Conservation (phyloP, 2,888 invertebrate species). For the Lottia scabra region DNA sequence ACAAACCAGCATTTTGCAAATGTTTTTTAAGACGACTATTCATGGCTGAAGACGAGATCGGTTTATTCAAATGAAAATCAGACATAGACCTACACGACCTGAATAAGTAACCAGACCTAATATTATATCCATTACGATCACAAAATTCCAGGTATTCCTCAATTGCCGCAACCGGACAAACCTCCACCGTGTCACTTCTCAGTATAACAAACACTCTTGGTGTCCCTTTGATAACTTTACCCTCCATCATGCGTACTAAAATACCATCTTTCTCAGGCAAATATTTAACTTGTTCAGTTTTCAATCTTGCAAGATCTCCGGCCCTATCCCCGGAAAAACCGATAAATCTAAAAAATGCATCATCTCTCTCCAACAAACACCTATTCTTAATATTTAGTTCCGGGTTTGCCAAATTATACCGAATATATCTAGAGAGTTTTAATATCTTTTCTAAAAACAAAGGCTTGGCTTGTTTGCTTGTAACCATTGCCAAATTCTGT, state of each 20-base stretch:
- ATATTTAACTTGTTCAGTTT: background rate
- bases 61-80: background rate
- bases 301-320: conserved; percentile 16
- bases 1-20: background rate
- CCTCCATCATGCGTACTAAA: background rate
- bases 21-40: background rate
- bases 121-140: too few species aligned
- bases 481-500: background rate
- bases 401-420: background rate
- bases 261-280: conserved; percentile 2
- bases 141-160: background rate
- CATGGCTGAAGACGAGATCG: background rate
- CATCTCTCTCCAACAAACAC: conserved; percentile 16
- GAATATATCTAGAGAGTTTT: background rate
- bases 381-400: background rate
- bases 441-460: background rate
- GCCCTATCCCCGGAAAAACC: conserved; percentile 12
- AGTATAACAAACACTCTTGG: background rate
- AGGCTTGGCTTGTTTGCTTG: background rate
- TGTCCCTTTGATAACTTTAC: background rate
- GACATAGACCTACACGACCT: background rate
- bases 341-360: conserved; percentile 15
- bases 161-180: background rate
- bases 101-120: background rate
- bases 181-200: background rate